Conservation (phyloP, 2,888 invertebrate species). For the Drosophila kambysellisi region DNA sequence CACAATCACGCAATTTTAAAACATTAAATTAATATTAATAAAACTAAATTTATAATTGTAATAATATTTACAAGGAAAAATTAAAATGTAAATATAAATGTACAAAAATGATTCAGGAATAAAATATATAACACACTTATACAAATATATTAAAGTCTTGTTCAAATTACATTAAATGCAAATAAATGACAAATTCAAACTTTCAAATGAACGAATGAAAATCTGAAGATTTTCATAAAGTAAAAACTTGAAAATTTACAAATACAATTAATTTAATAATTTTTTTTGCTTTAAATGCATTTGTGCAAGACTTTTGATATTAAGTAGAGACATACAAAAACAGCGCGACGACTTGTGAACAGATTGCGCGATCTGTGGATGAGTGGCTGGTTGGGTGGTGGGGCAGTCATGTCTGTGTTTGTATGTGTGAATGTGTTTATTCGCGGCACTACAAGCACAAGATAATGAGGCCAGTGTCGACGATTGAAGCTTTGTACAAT, state of each 20-base stretch:
- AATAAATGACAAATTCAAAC: neutral
- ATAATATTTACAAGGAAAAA: conserved; percentile 23
- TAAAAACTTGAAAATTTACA: neutral
- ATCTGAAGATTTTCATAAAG: neutral
- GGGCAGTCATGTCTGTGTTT: neutral
- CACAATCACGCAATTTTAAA: conserved; percentile 54
- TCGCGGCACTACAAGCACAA: conserved; percentile 64
- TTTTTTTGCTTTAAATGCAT: conserved; percentile 3
- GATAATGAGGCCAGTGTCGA: conserved; percentile 43
- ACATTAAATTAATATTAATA: conserved; percentile 11
- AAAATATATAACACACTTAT: neutral
- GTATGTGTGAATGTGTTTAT: conserved; percentile 20
- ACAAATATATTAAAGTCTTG: conserved; percentile 5
- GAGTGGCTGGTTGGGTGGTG: neutral
- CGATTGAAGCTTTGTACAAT: conserved; percentile 67
- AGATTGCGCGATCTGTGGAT: conserved; percentile 8
- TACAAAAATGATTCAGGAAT: neutral
- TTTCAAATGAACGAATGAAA: neutral
- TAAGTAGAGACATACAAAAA: conserved; percentile 10
- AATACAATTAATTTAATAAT: neutral
- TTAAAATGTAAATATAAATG: neutral
- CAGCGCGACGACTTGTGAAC: neutral
- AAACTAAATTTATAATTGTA: conserved; percentile 8
- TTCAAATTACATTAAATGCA: neutral
- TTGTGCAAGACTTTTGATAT: conserved; percentile 10